Percentiles rank a stretch among this genome's conserved stretches.
Conservation (phyloP, 2,888 invertebrate genomes). For the Agonopterix subpropinquella region DNA sequence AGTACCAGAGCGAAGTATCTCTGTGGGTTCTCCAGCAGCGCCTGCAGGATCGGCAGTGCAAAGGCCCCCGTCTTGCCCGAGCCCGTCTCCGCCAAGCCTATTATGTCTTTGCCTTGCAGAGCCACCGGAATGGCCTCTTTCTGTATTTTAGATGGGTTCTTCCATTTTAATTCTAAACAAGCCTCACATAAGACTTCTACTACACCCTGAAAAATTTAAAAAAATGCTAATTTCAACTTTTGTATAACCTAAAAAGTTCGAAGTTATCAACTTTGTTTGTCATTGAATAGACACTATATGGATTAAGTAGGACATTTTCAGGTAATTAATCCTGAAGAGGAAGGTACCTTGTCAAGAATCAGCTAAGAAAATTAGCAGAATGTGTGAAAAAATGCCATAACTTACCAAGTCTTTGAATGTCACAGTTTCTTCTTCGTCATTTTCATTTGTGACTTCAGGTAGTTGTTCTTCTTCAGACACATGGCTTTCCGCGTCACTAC, state of each 20-base stretch:
- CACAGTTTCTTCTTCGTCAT: constrained; percentile 43
- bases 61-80: constrained; percentile 99
- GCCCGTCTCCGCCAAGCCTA: constrained; percentile 85
- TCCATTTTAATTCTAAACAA: constrained; percentile 96
- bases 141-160: constrained; percentile 95
- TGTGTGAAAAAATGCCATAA: not conserved
- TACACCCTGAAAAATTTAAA: constrained; percentile 82
- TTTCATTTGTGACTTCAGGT: constrained; percentile 20
- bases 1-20: constrained; percentile 94
- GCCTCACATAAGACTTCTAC: constrained; percentile 93
- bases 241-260: constrained; percentile 28
- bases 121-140: constrained; percentile 94
- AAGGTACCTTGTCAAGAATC: not conserved
- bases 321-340: not conserved
- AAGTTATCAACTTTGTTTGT: not conserved
- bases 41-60: constrained; percentile 95
- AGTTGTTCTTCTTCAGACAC: constrained; percentile 27
- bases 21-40: constrained; percentile 92
- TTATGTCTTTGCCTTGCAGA: constrained; percentile 85
- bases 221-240: not conserved
- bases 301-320: not conserved
- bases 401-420: constrained; percentile 68
- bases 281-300: not conserved
- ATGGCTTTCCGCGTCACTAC: constrained; percentile 35
- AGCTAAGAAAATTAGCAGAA: too few relatives aligned